Evolutionary conservation across 2,888 invertebrate genomes (phyloP).

Genomic region (Nycteola revayana): DNA sequence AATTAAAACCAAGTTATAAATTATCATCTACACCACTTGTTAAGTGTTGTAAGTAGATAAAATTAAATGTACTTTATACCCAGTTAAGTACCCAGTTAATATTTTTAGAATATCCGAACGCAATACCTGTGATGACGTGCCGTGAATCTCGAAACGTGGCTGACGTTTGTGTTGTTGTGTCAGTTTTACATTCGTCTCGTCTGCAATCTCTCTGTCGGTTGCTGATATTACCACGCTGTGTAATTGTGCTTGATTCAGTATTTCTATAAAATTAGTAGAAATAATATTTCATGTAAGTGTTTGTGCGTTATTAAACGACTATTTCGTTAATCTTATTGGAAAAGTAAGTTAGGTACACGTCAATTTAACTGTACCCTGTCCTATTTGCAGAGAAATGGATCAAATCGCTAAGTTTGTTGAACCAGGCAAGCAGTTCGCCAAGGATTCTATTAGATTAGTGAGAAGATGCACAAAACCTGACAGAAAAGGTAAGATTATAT

Average conservation of each 20-base stretch:
- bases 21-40: too few species aligned
- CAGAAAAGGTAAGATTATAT: conserved; percentile 89
- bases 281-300: conserved; percentile 26
- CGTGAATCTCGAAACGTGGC: conserved; percentile 71
- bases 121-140: conserved; percentile 61
- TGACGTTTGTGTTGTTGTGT: conserved; percentile 61
- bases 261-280: conserved; percentile 19
- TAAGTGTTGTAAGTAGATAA: too few species aligned
- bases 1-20: too few species aligned
- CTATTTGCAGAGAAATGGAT: conserved; percentile 89
- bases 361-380: conserved; percentile 20
- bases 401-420: conserved; percentile 97
- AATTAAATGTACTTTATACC: too few species aligned
- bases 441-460: conserved; percentile 98
- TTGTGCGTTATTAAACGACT: conserved; percentile 2
- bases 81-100: too few species aligned
- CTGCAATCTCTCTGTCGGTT: conserved; percentile 30
- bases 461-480: conserved; percentile 99
- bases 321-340: conserved; percentile 2
- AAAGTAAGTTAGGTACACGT: conserved; percentile 1
- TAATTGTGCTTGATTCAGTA: conserved; percentile 16
- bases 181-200: conserved; percentile 42
- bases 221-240: conserved; percentile 25
- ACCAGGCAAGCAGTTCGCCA: conserved; percentile 97
- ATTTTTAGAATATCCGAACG: conserved; percentile 40